phyloP scores from a whole-genome alignment of 2,888 invertebrate genomes.

The Galerucella nymphaeae region DNA sequence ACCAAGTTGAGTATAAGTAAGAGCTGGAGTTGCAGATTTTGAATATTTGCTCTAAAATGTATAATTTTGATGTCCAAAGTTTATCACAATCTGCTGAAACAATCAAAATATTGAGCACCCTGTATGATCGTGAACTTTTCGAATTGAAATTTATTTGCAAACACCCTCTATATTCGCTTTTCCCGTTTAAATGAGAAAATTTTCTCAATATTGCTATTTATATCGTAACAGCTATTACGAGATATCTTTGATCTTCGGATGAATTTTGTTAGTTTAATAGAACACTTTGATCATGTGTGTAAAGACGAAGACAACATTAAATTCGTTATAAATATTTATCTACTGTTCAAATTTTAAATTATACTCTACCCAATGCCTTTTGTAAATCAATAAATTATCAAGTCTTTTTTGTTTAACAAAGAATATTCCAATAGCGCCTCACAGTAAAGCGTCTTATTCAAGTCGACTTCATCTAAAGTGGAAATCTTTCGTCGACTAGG shows the following conservation, averaged over 20 bases:
- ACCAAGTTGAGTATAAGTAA: too few species aligned
- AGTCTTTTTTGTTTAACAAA: too few species aligned
- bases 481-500: conserved; percentile 16
- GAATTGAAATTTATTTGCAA: too few species aligned
- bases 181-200: conserved; percentile 8
- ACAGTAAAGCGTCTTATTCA: conserved; percentile 16
- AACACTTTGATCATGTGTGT: conserved; percentile 15
- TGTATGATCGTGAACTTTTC: too few species aligned
- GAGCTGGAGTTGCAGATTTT: too few species aligned
- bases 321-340: conserved; percentile 18
- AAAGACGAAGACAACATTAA: conserved; percentile 4
- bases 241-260: conserved; percentile 1
- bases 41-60: too few species aligned
- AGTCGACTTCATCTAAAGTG: conserved; percentile 23
- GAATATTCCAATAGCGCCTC: too few species aligned
- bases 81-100: too few species aligned
- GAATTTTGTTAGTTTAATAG: conserved; percentile 1
- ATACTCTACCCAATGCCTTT: too few species aligned
- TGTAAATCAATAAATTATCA: too few species aligned
- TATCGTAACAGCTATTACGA: not conserved
- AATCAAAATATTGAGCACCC: too few species aligned
- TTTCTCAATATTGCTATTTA: conserved; percentile 5
- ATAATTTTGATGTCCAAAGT: too few species aligned
- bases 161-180: not conserved
- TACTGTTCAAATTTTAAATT: not conserved